phyloP scores from a whole-genome alignment of 2,888 invertebrate species.

The Dasypogon diadema region DNA sequence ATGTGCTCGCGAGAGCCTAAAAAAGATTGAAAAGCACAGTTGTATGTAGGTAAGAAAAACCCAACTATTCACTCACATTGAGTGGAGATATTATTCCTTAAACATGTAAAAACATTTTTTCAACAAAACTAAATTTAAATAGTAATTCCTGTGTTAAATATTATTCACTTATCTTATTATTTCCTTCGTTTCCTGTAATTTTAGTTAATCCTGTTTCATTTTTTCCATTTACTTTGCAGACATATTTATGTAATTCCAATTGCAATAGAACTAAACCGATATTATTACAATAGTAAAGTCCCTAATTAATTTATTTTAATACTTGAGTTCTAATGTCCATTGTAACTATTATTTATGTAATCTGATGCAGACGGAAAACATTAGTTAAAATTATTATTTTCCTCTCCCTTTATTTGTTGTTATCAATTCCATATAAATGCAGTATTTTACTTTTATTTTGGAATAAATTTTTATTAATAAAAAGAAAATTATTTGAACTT shows the following conservation, averaged over 20 bases:
- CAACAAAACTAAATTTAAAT: neutral
- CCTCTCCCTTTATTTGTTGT: conserved; percentile 30
- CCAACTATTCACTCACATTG: conserved; percentile 50
- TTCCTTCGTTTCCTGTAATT: neutral
- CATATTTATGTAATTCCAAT: neutral
- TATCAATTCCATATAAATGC: conserved; percentile 44
- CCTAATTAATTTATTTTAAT: conserved; percentile 36
- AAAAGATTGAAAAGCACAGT: conserved; percentile 17
- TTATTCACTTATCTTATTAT: too few relatives aligned
- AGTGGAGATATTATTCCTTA: conserved; percentile 48
- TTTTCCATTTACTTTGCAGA: neutral
- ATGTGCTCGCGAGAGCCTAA: too few relatives aligned
- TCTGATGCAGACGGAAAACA: conserved; percentile 5
- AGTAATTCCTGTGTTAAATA: conserved; percentile 20
- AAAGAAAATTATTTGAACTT: conserved; percentile 31
- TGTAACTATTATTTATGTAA: conserved; percentile 27
- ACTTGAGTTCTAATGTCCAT: conserved; percentile 24
- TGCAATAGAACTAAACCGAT: neutral
- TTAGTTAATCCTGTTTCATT: neutral
- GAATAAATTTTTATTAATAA: conserved; percentile 38
- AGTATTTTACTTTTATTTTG: conserved; percentile 45
- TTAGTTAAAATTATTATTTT: conserved; percentile 11
- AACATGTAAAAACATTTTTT: conserved; percentile 17
- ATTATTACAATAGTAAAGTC: conserved; percentile 9
- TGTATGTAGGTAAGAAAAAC: conserved; percentile 15